Evolutionary conservation across 1,140 invertebrate genomes (phyloP).

Genomic region (Ridgeia piscesae): DNA sequence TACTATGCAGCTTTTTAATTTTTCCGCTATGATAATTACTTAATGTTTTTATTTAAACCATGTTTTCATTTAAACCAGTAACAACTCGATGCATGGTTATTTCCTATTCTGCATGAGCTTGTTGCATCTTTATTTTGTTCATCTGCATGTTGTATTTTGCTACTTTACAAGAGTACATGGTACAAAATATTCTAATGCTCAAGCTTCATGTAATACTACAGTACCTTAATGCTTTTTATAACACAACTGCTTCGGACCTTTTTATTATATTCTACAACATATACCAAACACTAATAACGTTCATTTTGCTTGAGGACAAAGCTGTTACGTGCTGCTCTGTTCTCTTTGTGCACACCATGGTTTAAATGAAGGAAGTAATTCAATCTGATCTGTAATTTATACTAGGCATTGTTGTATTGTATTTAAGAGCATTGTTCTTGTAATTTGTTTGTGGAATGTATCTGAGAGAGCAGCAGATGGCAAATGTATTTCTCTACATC

Average conservation of each 20-base stretch:
- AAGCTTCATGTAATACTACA: neutral
- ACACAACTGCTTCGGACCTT: too few species aligned
- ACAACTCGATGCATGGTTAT: neutral
- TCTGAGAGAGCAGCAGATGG: neutral
- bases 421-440: too few species aligned
- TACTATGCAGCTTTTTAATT: neutral
- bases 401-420: too few species aligned
- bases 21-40: neutral
- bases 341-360: neutral
- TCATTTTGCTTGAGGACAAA: neutral
- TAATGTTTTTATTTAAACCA: too few species aligned
- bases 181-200: neutral
- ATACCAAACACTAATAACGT: neutral
- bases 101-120: neutral
- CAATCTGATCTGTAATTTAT: too few species aligned
- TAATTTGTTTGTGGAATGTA: neutral
- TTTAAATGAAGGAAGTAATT: neutral
- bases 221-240: neutral
- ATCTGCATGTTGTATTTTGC: neutral
- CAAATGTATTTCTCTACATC: neutral
- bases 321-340: neutral
- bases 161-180: neutral
- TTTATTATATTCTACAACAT: neutral
- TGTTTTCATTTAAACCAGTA: neutral
- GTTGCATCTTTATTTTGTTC: neutral